Evolutionary conservation across 2,888 invertebrate genomes (phyloP), one percentile per base, ranked within the genome.

Genomic region (Drosophila barbarae): DNA sequence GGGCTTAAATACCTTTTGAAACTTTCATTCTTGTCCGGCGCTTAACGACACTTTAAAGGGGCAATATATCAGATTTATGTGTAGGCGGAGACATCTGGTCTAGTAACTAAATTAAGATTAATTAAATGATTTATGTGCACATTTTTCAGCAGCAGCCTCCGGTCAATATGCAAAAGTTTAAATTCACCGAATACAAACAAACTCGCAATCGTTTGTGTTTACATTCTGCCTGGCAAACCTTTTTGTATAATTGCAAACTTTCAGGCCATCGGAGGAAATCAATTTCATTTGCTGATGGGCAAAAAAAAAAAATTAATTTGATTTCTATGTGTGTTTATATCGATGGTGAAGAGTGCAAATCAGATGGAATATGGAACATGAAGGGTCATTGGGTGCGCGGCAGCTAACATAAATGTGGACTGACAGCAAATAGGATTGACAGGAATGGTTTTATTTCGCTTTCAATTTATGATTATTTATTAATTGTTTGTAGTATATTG

Each of bases 201-300:
- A 57, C 68, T 46, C 59, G 35, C 44, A 34, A 28, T 44, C 30
- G 32, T 28, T 56, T 59, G 47, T 38, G 41, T 52, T 47, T 52
- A 46, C 67, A 41, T 52, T 52, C 18, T 5, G 28, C 58, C 54
- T 36, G 42, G 59, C 64, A 68, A 73, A 71, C 73, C 80, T 74
- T 65, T 77, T 59, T 71, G 51, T 57, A 50, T 71, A 79, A 79
- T 77, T 77, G 71, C 68, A 67, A 67, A 65, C 36, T 47, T 68
- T 46, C 59, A 44, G 39, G 39, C 36, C 57, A 36, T 23, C 32
- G 47, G 41, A 66, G 61, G 57, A 66, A 79, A 63, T 72, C 79
- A 76, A 77, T 76, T 77, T 50, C 64, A 72, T 77, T 79, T 74
- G 70, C 79, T 76, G 64, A 79, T 69, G 50, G 41, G 59, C 44